A percentile compares a stretch with the other conserved stretches of the same genome.
Evolutionary conservation across 2,888 invertebrate genomes (phyloP).

Genomic region (Anticlea derivata): DNA sequence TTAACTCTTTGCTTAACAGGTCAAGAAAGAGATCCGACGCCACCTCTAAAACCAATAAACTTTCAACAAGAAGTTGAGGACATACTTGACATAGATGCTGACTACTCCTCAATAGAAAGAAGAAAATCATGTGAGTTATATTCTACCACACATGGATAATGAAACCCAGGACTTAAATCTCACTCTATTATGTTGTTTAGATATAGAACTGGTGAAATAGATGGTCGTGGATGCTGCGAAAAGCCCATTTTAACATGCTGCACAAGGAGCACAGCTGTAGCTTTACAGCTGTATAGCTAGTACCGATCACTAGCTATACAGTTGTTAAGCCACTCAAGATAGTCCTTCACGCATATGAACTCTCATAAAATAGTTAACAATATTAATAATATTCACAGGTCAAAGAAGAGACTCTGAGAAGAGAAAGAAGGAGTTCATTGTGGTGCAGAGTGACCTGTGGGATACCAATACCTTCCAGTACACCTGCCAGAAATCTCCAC

Average conservation of each 20-base stretch:
- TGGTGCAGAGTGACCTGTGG: constrained; percentile 87
- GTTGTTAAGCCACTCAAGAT: too few relatives aligned
- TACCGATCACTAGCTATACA: too few relatives aligned
- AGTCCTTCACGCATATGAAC: neutral
- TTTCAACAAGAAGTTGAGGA: constrained; percentile 74
- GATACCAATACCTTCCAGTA: constrained; percentile 86
- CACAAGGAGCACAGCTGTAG: too few relatives aligned
- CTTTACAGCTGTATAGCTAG: too few relatives aligned
- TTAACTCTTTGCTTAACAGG: too few relatives aligned
- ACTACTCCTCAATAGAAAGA: constrained; percentile 70
- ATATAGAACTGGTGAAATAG: too few relatives aligned
- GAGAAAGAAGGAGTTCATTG: constrained; percentile 84
- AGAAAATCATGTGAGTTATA: constrained; percentile 66
- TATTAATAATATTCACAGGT: constrained; percentile 58
- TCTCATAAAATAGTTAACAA: too few relatives aligned
- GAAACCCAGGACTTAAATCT: too few relatives aligned
- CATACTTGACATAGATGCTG: constrained; percentile 69
- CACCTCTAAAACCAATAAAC: constrained; percentile 45
- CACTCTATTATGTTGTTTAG: too few relatives aligned
- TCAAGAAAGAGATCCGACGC: constrained; percentile 70
- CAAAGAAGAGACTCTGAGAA: constrained; percentile 78
- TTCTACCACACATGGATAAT: constrained; percentile 1
- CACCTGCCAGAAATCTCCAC: constrained; percentile 73
- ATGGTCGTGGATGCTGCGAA: too few relatives aligned
- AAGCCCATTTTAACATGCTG: too few relatives aligned